A percentile compares a stretch with the other conserved stretches of the same genome.
Evolutionary conservation across 2,113 vertebrate species (phyloP).

Genomic region (Blennius ocellaris): DNA sequence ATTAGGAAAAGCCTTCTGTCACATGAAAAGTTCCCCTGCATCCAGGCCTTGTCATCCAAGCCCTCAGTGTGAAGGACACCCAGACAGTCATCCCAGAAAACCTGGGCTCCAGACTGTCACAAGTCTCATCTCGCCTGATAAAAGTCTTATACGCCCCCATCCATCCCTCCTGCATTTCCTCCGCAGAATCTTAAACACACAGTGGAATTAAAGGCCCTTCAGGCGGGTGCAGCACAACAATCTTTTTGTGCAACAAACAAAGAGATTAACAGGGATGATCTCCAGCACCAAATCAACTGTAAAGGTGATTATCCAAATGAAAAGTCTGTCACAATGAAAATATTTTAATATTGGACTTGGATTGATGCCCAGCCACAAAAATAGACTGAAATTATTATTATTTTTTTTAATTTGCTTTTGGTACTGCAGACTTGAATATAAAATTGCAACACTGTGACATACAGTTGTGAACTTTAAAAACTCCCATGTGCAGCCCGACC

Average conservation of each 20-base stretch:
- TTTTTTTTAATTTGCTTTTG: constrained; percentile 27
- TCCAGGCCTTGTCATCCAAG: constrained; percentile 64
- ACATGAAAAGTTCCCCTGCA: constrained; percentile 44
- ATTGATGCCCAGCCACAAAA: neutral
- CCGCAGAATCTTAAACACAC: constrained; percentile 52
- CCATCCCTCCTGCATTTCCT: constrained; percentile 17
- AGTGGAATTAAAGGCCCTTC: constrained; percentile 41
- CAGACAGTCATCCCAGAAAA: constrained; percentile 63
- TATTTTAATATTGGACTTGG: neutral
- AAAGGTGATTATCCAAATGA: constrained; percentile 10
- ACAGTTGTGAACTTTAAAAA: constrained; percentile 41
- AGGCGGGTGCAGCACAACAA: constrained; percentile 1
- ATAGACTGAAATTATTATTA: constrained; percentile 9
- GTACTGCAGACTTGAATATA: constrained; percentile 3
- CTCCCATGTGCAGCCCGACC: constrained; percentile 51
- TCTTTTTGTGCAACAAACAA: constrained; percentile 28
- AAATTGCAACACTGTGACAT: constrained; percentile 47
- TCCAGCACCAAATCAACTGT: constrained; percentile 5
- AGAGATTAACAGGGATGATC: constrained; percentile 26
- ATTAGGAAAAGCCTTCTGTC: constrained; percentile 78
- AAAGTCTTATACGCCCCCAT: constrained; percentile 45
- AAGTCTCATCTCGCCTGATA: constrained; percentile 60
- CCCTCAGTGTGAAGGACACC: constrained; percentile 73
- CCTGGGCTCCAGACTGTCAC: constrained; percentile 63
- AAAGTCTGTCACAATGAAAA: constrained; percentile 8